Evolutionary conservation across 2,888 invertebrate genomes (phyloP), one percentile per base, ranked within the genome.

Genomic region (Geophilus truncorum): DNA sequence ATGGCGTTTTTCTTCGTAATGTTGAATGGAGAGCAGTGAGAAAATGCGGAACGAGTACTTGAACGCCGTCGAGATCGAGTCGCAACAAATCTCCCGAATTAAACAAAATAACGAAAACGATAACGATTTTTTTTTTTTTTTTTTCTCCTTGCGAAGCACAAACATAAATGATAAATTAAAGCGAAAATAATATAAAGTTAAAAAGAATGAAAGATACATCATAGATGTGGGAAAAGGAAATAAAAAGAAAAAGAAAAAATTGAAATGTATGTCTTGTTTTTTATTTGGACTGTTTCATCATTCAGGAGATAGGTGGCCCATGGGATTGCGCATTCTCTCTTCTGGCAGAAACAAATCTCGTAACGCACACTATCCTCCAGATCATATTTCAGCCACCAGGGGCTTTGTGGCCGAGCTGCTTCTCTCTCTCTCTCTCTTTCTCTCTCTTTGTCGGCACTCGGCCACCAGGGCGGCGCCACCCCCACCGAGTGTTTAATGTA

Each of bases 1-100:
- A n/a, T n/a, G n/a, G n/a, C n/a, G n/a, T n/a, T n/a, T n/a, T n/a
- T n/a, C n/a, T n/a, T n/a, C n/a, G n/a, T n/a, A n/a, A n/a, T n/a
- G n/a, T n/a, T n/a, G n/a, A n/a, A n/a, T n/a, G n/a, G n/a, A n/a
- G n/a, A n/a, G 98, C 97, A 10, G 92, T 91, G 80, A 98, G 91
- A 85, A 96, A 93, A 83, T 93, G 92, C 0, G 98, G 98, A 15
- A 98, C 91, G 40, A 99, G 89, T 25, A 97, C 93, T 86, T 96
- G 92, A 40, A 40, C 40, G 15, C 40, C 40, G 34, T 34, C 5
- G 34, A 9, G 34, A 34, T 34, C 34, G 34, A 34, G 34, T 7
- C 34, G 91, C 86, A 98, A 94, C 81, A 99, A 89, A 87, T 98
- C 93, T 0, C 92, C 89, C 0, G 95, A 94, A 87, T 96, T 94